Conservation (phyloP, 2,888 invertebrate genomes). For the Tyria jacobaeae region DNA sequence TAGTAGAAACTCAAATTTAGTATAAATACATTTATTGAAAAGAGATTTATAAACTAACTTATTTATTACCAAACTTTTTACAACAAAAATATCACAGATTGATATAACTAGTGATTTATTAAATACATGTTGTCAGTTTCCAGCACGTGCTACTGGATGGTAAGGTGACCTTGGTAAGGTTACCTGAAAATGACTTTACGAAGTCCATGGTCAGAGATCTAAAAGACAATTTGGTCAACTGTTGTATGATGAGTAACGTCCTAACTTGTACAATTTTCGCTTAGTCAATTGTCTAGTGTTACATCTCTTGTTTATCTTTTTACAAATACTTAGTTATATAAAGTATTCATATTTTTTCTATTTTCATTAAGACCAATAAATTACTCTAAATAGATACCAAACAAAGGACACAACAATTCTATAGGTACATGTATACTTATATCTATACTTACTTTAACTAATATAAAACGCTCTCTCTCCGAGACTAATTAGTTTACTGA, state of each 20-base stretch:
- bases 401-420: not conserved
- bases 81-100: constrained; percentile 45
- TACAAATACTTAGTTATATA: constrained; percentile 5
- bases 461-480: too few species aligned
- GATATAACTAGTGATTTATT: constrained; percentile 36
- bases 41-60: constrained; percentile 34
- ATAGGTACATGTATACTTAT: too few species aligned
- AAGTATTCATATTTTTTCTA: not conserved
- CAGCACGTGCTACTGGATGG: constrained; percentile 15
- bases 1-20: constrained; percentile 5
- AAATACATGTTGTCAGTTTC: constrained; percentile 26
- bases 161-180: constrained; percentile 10
- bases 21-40: constrained; percentile 38
- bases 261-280: not conserved
- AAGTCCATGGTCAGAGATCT: not conserved
- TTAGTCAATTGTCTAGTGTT: not conserved
- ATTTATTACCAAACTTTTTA: constrained; percentile 30
- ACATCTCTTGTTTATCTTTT: not conserved
- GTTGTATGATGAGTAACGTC: too few species aligned
- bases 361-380: not conserved
- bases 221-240: not conserved
- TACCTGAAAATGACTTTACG: not conserved
- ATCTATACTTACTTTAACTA: not conserved
- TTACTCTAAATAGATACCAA: not conserved
- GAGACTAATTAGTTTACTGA: too few species aligned